Evolutionary conservation across 2,888 invertebrate genomes (phyloP), one percentile per base, ranked within the genome.

Genomic region (Callyntrura guangdongensis): DNA sequence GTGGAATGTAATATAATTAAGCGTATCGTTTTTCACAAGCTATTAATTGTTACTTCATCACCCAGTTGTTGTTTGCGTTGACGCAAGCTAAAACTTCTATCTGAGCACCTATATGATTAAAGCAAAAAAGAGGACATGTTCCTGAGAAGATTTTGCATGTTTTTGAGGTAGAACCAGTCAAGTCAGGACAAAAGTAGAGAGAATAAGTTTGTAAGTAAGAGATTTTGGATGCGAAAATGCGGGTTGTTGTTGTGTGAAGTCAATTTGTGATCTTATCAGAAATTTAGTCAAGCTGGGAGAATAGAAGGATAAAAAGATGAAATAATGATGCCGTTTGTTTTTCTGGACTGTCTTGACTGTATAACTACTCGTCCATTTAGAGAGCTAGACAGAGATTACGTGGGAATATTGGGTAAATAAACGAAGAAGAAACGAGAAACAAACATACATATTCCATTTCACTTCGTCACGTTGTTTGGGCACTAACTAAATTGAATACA

Each of bases 371-470:
- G 8, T 61, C 64, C 12, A 27, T 67, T 14, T 36, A 22, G 3
- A n/a, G n/a, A n/a, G n/a, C n/a, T n/a, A n/a, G 14, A 36, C n/a
- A 72, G 47, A 47, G 47, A 59, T 59, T 82, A 64, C 45, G 82
- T 61, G 61, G 59, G 82, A 45, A 27, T 64, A 20, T 36, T 45
- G 20, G 64, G 22, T 64, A 82, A 82, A 82, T 61, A 82, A 82
- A 82, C 82, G 11, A 45, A 69, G 3, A 17, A 69, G 8, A 72
- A 64, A 22, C n/a, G n/a, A n/a, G 20, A 20, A 8, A 11, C 56
- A 56, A 56, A 11, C 5, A 11, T 5, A n/a, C 69, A 67, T 2
- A 14, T 61, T 17, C 14, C 25, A 25, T 64, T 25, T 27, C 36
- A n/a, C n/a, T n/a, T n/a, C n/a, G n/a, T n/a, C n/a, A n/a, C n/a